phyloP scores from a whole-genome alignment of 2,113 vertebrate genomes.

The Rhinolophus ferrumequinum region DNA sequence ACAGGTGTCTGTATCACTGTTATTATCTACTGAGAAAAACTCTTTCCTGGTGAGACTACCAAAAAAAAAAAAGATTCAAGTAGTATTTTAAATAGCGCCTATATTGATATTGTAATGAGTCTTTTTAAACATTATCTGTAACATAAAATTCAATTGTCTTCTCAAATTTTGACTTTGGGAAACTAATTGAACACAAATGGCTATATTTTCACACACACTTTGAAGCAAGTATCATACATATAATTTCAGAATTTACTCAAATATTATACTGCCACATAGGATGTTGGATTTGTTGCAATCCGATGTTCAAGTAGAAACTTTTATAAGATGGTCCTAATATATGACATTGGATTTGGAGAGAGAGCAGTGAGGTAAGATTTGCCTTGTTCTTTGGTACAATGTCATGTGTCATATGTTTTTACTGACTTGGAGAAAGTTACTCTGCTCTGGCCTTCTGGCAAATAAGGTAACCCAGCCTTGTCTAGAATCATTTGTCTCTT shows the following conservation, averaged over 20 bases:
- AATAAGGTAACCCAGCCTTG: neutral
- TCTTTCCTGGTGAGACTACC: neutral
- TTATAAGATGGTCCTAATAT: neutral
- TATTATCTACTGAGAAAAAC: conserved; percentile 5
- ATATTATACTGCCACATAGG: neutral
- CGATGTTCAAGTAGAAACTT: conserved; percentile 17
- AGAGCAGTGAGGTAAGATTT: neutral
- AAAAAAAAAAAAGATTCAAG: neutral
- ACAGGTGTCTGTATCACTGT: neutral
- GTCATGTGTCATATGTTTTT: neutral
- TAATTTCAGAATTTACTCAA: conserved; percentile 5
- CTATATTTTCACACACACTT: neutral
- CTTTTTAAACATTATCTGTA: neutral
- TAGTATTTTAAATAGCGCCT: conserved; percentile 1
- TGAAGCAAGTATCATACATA: neutral
- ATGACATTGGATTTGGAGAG: neutral
- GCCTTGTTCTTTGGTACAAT: neutral
- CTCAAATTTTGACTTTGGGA: conserved; percentile 2
- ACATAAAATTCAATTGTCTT: conserved; percentile 8
- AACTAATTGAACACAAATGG: neutral
- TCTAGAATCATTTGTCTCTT: neutral
- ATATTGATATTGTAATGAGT: neutral
- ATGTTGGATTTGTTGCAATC: neutral
- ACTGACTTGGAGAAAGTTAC: neutral
- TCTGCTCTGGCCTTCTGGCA: neutral